A percentile compares a stretch with the other conserved stretches of the same genome.
Evolutionary conservation across 2,797 vertebrate genomes (phyloP).

Genomic region (Iguana delicatissima): DNA sequence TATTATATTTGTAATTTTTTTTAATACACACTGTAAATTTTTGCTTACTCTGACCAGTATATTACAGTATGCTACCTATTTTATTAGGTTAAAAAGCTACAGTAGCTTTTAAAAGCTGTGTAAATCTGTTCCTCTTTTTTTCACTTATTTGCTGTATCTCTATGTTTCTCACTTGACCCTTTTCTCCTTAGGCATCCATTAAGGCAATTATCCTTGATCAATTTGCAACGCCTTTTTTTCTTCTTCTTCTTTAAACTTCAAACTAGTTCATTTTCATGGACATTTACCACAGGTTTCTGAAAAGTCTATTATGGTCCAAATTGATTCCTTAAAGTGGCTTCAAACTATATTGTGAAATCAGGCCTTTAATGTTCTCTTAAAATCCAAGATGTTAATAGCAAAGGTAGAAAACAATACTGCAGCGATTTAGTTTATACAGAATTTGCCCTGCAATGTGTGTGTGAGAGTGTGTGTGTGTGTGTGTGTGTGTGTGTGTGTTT

Average conservation of each 20-base stretch:
- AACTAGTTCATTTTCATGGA: slow-evolving; percentile 31
- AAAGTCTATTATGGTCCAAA: background rate
- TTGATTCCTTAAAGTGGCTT: slow-evolving; percentile 37
- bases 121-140: background rate
- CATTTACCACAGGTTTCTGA: background rate
- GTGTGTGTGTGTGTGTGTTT: background rate
- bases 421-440: background rate
- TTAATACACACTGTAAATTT: background rate
- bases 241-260: slow-evolving; percentile 28
- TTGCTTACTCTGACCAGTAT: slow-evolving; percentile 3
- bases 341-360: background rate
- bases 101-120: background rate
- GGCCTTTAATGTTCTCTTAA: slow-evolving; percentile 22
- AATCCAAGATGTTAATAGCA: slow-evolving; percentile 9
- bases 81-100: background rate
- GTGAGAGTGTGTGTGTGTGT: background rate
- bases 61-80: background rate
- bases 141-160: background rate
- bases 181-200: slow-evolving; percentile 27
- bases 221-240: background rate
- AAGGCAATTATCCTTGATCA: slow-evolving; percentile 36
- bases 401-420: slow-evolving; percentile 13
- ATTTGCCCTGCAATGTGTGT: background rate
- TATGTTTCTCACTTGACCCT: slow-evolving; percentile 33
- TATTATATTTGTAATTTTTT: background rate